Conservation (phyloP, 1,140 invertebrate genomes). For the Nephila pilipes region DNA sequence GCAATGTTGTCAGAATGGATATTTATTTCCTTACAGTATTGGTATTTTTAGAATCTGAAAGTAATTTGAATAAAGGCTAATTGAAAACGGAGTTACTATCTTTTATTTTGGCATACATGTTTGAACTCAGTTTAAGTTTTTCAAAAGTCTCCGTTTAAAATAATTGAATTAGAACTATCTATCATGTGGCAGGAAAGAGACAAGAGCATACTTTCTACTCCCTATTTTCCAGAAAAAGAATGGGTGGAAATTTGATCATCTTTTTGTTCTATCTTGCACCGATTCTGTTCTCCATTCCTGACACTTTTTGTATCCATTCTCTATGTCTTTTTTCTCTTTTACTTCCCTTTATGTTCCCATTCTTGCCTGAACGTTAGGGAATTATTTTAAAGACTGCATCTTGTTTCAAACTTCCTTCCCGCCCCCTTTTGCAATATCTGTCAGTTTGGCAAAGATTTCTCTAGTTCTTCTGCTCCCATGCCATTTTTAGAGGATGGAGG, state of each 20-base stretch:
- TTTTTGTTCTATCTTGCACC: background rate
- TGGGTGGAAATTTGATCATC: background rate
- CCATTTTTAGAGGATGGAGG: background rate
- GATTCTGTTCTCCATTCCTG: background rate
- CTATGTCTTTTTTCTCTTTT: background rate
- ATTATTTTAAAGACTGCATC: slow-evolving; percentile 39
- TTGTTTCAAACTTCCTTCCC: background rate
- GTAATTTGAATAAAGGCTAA: too few species aligned
- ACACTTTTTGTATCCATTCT: slow-evolving; percentile 27
- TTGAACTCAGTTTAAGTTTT: too few species aligned
- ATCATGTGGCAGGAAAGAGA: background rate
- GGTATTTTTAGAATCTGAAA: too few species aligned
- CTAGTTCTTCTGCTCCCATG: background rate
- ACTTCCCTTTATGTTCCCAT: background rate
- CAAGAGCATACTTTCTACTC: background rate
- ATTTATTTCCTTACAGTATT: too few species aligned
- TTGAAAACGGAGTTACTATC: too few species aligned
- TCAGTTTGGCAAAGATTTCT: background rate
- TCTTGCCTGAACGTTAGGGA: background rate
- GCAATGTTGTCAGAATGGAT: too few species aligned
- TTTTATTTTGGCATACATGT: too few species aligned
- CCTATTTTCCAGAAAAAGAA: background rate
- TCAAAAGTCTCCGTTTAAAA: background rate
- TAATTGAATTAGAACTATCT: background rate
- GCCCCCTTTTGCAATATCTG: slow-evolving; percentile 2